Base-by-base conservation (phyloP, 23 tunicate species). In the Styela plicata region DNA sequence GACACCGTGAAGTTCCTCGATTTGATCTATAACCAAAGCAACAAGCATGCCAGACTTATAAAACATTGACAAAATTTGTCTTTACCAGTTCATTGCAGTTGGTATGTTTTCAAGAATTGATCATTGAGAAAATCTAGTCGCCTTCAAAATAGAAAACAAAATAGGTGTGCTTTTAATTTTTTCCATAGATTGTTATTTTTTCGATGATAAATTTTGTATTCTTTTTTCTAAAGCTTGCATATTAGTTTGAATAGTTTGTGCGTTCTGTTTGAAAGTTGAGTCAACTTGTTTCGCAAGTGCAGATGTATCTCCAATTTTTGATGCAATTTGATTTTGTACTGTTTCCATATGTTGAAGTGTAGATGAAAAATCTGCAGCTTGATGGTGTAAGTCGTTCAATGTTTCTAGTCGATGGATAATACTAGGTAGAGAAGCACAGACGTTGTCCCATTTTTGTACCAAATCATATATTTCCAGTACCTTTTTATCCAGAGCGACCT, bases 361-460 rank as follows among this genome's bases (percentile, higher is more conserved):
- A 0, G 85, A 33, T 24, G 86, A 24, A 74, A 92, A 92, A 64
- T 77, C 84, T 73, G 79, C 33, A 19, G 97, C 84, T 69, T 87
- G 90, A 0, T 83, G 32, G 73, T 92, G 97, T 23, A 92, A 61
- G 2, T 74, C 7, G 36, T 85, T 91, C 62, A 92, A 73, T 2
- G 84, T 83, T 32, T 67, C 70, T 27, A 92, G 75, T 7, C 97
- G 76, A 27, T 88, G 74, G 3, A 85, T 44, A 27, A 92, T 17
- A 31, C 68, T 78, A 2, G 97, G 97, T 44, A 92, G 68, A 2
- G 83, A 79, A 36, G 64, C 74, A 31, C 89, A 27, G 19, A 87
- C 89, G 63, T 86, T 86, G 32, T 92, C 97, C 92, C 92, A 92
- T 62, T 84, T 84, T 71, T 74, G 85, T 36, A 87, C 67, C 63